Evolutionary conservation across 2,797 vertebrate genomes (phyloP), one percentile per base, ranked within the genome.

Genomic region (Sebastes diploproa): DNA sequence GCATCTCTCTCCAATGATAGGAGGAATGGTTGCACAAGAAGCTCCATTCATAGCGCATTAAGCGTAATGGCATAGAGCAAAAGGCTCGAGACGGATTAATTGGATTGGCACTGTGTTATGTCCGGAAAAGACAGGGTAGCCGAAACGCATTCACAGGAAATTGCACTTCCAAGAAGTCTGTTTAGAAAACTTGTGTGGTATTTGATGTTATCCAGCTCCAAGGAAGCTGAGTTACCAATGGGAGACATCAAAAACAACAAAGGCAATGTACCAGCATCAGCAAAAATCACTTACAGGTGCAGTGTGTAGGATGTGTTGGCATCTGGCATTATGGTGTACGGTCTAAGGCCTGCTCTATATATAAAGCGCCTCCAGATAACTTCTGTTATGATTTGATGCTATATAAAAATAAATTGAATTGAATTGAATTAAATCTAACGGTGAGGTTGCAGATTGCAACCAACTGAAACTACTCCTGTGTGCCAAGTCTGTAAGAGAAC

Each of bases 141-240:
- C 22, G 74, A 77, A 88, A 86, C 90, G 85, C 86, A 83, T 74
- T 78, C 52, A 71, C 69, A 64, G 73, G 50, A 84, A 66, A 78
- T 46, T 46, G 29, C 63, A 46, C 27, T 81, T 18, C 9, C 1
- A 14, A 52, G 42, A 77, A 76, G 64, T 73, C 12, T 42, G 25
- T 5, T 6, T 54, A 30, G 16, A 60, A 12, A 50, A 64, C 27
- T 7, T 3, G 3, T 13, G 30, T 27, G 12, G 9, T 29, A 65
- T 58, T 52, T 36, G 2, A 20, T 29, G 52, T 18, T 25, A 62
- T 38, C 32, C 20, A 61, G 36, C 14, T 70, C 16, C 54, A 69
- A 10, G 7, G 6, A 72, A 42, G 54, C n/a, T 54, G 8, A 77
- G 50, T 75, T 5, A 78, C 20, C 4, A 30, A 22, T 10, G 8